Conservation (phyloP, 92 coral and sea anemone species). For the Actinernus sp. region DNA sequence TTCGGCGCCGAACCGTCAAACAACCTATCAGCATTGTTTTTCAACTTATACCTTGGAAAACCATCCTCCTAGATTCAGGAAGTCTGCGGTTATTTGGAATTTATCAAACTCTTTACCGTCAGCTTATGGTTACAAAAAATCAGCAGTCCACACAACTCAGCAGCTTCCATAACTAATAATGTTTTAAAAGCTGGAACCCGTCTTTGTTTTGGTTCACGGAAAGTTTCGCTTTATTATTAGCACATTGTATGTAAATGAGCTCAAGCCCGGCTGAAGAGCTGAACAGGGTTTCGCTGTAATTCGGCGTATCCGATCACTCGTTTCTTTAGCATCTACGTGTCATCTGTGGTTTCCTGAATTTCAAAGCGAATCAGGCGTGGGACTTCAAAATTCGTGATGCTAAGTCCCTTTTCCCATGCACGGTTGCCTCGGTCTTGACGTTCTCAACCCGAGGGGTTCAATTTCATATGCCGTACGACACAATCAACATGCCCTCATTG, state of each 20-base stretch:
- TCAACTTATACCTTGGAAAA: not conserved
- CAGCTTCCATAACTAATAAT: no score
- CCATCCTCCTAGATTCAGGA: not conserved
- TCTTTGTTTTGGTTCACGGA: conserved; percentile 31
- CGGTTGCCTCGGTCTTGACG: not conserved
- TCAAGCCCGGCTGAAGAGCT: conserved; percentile 10
- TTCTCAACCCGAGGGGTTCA: not conserved
- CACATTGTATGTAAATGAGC: conserved; percentile 3
- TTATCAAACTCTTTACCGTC: not conserved
- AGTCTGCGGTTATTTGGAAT: not conserved
- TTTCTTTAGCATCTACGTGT: conserved; percentile 12
- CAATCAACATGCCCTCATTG: conserved; percentile 1
- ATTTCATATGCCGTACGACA: conserved; percentile 1
- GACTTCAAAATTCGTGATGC: not conserved
- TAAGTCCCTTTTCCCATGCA: conserved; percentile 7
- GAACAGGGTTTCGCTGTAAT: conserved; percentile 13
- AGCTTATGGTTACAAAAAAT: no score
- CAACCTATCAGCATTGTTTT: not conserved
- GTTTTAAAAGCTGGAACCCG: conserved; percentile 71
- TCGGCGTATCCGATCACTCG: not conserved
- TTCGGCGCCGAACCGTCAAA: not conserved
- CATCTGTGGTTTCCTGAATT: conserved; percentile 40
- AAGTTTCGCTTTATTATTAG: not conserved
- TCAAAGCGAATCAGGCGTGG: conserved; percentile 33
- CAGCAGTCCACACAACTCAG: no score